Evolutionary conservation across 2,797 vertebrate species (phyloP).

Genomic region (Eidolon dupreanum): DNA sequence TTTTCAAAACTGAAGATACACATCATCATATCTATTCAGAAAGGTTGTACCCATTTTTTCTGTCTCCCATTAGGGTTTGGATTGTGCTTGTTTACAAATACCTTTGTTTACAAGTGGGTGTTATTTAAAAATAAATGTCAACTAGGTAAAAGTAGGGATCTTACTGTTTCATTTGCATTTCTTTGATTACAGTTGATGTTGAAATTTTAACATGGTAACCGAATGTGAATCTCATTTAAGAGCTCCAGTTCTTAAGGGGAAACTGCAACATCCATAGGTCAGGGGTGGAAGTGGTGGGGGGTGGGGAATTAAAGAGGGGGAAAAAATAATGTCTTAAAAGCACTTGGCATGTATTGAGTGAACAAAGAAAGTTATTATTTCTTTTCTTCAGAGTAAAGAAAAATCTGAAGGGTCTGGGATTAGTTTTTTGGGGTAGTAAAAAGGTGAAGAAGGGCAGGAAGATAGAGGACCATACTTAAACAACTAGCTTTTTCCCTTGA

Average conservation of each 20-base stretch:
- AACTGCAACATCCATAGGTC: too few relatives aligned
- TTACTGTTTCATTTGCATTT: constrained; percentile 22
- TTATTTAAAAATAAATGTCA: constrained; percentile 15
- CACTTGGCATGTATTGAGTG: not conserved
- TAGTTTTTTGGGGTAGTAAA: not conserved
- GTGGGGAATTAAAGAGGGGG: too few relatives aligned
- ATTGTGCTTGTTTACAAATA: constrained; percentile 10
- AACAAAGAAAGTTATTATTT: not conserved
- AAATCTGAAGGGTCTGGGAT: not conserved
- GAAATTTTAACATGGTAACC: constrained; percentile 32
- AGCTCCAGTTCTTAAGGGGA: too few relatives aligned
- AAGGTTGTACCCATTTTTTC: not conserved
- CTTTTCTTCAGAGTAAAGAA: not conserved
- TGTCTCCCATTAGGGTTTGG: not conserved
- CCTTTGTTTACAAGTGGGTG: not conserved
- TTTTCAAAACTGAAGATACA: constrained; percentile 20
- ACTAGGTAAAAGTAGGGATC: not conserved
- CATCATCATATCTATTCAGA: not conserved
- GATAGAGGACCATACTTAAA: not conserved
- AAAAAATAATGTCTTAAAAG: constrained; percentile 9
- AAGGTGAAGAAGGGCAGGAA: not conserved
- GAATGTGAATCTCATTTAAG: not conserved
- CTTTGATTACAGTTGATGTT: constrained; percentile 18
- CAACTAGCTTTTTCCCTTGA: not conserved
- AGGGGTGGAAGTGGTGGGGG: too few relatives aligned